Base-by-base conservation (phyloP, 2,797 vertebrate genomes). In the Amblyopsis hoosieri region DNA sequence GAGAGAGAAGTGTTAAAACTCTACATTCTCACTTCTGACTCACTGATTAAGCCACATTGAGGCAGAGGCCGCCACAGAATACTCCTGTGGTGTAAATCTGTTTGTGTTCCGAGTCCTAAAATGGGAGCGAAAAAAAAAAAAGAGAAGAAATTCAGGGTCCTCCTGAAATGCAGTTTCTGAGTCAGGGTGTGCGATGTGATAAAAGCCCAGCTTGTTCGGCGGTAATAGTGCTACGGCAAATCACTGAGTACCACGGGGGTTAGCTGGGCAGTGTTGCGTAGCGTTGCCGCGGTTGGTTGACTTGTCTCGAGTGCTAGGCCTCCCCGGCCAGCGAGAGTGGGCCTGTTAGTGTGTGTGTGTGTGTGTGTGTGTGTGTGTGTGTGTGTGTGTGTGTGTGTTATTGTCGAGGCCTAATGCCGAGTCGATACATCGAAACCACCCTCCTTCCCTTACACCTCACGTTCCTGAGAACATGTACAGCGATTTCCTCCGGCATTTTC, bases 1-100 rank as follows among this genome's bases (percentile, higher is more conserved):
- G 87, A 88, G 90, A 82, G 85, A 89, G 91, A 95, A 94, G 96
- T 97, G 95, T 94, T 96, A 97, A 98, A 97, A 97, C 92, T 96
- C 91, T 89, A 97, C 91, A 94, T 96, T 98, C 95, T 94, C 96
- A 97, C 95, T 92, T 95, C 92, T 97, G 96, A 97, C 91, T 97
- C 95, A 97, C 92, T 89, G 78, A 91, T 94, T 93, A 95, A 95
- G 94, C 92, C 94, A 95, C 94, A 92, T 92, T 94, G 93, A 92
- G 91, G 92, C 92, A 93, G 93, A 73, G 87, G 89, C 92, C 93
- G 93, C 76, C 84, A 88, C 90, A 91, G 87, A 93, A 94, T 93
- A 93, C 88, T 93, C 93, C 92, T 94, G 94, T 89, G 91, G 93
- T 95, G 93, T 90, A 92, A 88, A 94, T 88, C 91, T 90, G 92